Percentiles rank a stretch among this genome's conserved stretches.
Conservation (phyloP, 2,113 vertebrate genomes). For the Eptatretus burgeri region DNA sequence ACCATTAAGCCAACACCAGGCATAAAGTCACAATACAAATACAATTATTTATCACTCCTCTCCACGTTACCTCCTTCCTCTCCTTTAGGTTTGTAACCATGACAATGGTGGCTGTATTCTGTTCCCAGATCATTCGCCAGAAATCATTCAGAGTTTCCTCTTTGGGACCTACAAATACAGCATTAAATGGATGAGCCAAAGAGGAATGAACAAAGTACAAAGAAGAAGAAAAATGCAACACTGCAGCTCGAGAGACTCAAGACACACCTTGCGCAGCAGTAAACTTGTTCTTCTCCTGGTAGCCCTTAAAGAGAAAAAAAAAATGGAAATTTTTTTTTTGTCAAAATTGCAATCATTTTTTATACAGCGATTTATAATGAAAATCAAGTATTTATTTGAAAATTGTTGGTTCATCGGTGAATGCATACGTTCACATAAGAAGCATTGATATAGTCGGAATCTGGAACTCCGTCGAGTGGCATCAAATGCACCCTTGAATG, state of each 20-base stretch:
- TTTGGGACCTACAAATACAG: conserved; percentile 41
- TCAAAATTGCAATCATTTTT: neutral
- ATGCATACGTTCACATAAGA: conserved; percentile 79
- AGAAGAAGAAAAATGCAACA: neutral
- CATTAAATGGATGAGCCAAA: neutral
- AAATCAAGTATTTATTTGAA: neutral
- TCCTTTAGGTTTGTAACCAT: conserved; percentile 98
- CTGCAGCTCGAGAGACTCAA: neutral
- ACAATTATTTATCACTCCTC: neutral
- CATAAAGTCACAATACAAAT: too few relatives aligned
- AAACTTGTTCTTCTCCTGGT: conserved; percentile 97
- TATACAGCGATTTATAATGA: neutral
- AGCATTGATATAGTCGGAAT: conserved; percentile 90
- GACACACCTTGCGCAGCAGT: conserved; percentile 77
- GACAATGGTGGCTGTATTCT: conserved; percentile 88
- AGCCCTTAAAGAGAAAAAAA: conserved; percentile 28
- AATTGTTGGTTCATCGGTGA: neutral
- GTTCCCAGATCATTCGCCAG: conserved; percentile 99
- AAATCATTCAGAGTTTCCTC: conserved; percentile 94
- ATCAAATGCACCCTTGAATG: conserved; percentile 78
- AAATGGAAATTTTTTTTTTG: neutral
- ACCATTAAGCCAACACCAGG: too few relatives aligned
- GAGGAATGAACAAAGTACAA: neutral
- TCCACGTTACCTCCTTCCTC: conserved; percentile 45
- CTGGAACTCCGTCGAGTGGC: conserved; percentile 70